These are phyloP conservation scores for Watsonalla binaria DNA, from an alignment of 2,888 invertebrate genomes.

Conservation along the genomic window DNA sequence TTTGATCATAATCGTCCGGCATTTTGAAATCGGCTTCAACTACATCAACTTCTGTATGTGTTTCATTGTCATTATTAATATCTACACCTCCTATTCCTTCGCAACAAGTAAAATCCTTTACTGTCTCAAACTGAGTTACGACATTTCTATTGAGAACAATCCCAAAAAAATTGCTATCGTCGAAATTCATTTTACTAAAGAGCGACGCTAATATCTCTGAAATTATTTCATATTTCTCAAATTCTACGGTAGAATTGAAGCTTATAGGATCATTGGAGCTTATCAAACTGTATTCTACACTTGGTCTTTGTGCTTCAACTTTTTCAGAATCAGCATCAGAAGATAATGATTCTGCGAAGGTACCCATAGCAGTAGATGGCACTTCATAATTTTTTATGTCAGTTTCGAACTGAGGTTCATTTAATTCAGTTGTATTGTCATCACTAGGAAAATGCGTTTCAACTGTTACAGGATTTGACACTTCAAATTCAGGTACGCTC, in stretches of 20 bases:
- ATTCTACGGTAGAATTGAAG: slow-evolving; percentile 63
- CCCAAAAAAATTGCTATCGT: slow-evolving; percentile 8
- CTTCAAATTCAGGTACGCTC: no score
- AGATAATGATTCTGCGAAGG: slow-evolving; percentile 6
- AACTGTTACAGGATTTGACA: no score
- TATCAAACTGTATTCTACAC: slow-evolving; percentile 35
- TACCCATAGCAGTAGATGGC: slow-evolving; percentile 10
- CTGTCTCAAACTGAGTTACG: background rate
- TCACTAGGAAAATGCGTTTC: no score
- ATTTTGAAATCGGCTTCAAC: slow-evolving; percentile 1
- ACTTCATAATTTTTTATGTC: slow-evolving; percentile 3
- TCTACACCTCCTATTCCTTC: background rate
- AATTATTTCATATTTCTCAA: slow-evolving; percentile 61
- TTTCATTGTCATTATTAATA: background rate
- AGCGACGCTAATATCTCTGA: slow-evolving; percentile 47
- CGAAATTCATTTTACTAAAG: slow-evolving; percentile 41
- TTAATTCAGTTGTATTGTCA: no score
- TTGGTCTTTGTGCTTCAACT: slow-evolving; percentile 3
- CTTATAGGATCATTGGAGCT: slow-evolving; percentile 43
- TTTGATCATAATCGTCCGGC: slow-evolving; percentile 5
- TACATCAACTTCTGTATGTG: background rate
- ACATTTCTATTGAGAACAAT: slow-evolving; percentile 5
- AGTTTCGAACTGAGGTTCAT: no score
- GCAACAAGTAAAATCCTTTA: background rate
- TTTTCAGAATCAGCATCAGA: background rate